Evolutionary conservation across 2,797 vertebrate genomes (phyloP).

Genomic region (Myiotriccus ornatus): DNA sequence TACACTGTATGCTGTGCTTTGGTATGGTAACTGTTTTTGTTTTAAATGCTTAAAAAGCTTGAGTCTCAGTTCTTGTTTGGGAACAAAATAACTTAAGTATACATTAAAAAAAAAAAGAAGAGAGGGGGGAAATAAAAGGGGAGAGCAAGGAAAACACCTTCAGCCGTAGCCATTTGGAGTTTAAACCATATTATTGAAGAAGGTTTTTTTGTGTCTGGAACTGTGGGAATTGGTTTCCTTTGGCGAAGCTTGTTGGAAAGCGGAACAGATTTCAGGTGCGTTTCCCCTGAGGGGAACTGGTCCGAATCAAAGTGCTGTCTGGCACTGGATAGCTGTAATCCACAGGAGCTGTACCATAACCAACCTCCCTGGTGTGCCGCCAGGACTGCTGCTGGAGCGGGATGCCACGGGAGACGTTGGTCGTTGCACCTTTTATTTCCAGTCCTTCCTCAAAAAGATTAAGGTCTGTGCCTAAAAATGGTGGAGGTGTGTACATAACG

Average conservation of each 20-base stretch:
- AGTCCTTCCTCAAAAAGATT: slow-evolving; percentile 54
- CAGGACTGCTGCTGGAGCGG: slow-evolving; percentile 16
- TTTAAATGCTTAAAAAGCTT: slow-evolving; percentile 73
- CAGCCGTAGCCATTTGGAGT: not conserved
- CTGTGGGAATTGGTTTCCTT: not conserved
- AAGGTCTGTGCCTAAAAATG: slow-evolving; percentile 68
- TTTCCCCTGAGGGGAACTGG: slow-evolving; percentile 64
- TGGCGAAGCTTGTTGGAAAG: not conserved
- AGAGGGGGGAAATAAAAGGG: slow-evolving; percentile 20
- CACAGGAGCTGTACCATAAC: slow-evolving; percentile 53
- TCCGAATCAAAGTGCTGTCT: slow-evolving; percentile 31
- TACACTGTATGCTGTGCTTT: slow-evolving; percentile 69
- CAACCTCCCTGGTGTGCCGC: slow-evolving; percentile 49
- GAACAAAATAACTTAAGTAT: slow-evolving; percentile 62
- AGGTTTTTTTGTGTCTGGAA: slow-evolving; percentile 2
- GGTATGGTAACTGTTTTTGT: slow-evolving; percentile 70
- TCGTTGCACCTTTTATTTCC: slow-evolving; percentile 58
- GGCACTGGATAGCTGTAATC: slow-evolving; percentile 60
- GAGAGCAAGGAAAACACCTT: slow-evolving; percentile 32
- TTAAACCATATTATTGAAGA: not conserved
- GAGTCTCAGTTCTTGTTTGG: slow-evolving; percentile 67
- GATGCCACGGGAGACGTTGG: slow-evolving; percentile 14
- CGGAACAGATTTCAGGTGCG: slow-evolving; percentile 14
- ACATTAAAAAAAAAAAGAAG: slow-evolving; percentile 36
- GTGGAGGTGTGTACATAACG: slow-evolving; percentile 55